Conservation (phyloP, 2,888 invertebrate genomes). For the Eurytoma californica region DNA sequence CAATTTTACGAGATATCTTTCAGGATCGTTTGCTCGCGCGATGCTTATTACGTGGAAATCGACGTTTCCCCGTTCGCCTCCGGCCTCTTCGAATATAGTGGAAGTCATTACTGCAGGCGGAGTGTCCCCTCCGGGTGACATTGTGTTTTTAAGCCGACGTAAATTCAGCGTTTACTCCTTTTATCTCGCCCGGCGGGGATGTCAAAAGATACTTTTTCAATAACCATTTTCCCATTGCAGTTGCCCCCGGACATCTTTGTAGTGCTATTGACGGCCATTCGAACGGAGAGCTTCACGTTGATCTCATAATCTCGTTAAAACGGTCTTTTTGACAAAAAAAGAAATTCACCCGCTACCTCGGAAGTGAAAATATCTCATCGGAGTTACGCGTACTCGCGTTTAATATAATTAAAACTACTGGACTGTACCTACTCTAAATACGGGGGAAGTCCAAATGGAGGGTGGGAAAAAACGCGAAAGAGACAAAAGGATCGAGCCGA, state of each 20-base stretch:
- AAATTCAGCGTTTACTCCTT: constrained; percentile 8
- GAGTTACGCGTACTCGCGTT: neutral
- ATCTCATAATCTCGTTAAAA: constrained; percentile 13
- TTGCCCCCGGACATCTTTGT: neutral
- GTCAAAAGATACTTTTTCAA: neutral
- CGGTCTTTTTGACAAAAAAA: constrained; percentile 15
- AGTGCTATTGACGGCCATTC: constrained; percentile 1
- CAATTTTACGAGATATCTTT: constrained; percentile 28
- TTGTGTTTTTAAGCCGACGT: constrained; percentile 25
- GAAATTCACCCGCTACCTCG: neutral
- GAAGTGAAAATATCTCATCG: neutral
- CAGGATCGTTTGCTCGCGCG: constrained; percentile 6
- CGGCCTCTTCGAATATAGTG: neutral
- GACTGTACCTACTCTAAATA: neutral
- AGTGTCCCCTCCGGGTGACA: constrained; percentile 14
- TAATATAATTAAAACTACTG: constrained; percentile 30
- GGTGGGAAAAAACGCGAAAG: neutral
- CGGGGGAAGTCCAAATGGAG: neutral
- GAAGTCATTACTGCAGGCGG: neutral
- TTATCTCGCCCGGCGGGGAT: neutral
- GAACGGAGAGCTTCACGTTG: neutral
- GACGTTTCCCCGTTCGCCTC: neutral
- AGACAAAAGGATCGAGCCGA: neutral
- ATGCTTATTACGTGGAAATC: constrained; percentile 37
- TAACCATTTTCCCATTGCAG: neutral